Evolutionary conservation across 2,797 vertebrate species (phyloP), one percentile per base, ranked within the genome.

Genomic region (Melanotaenia trifasciata): DNA sequence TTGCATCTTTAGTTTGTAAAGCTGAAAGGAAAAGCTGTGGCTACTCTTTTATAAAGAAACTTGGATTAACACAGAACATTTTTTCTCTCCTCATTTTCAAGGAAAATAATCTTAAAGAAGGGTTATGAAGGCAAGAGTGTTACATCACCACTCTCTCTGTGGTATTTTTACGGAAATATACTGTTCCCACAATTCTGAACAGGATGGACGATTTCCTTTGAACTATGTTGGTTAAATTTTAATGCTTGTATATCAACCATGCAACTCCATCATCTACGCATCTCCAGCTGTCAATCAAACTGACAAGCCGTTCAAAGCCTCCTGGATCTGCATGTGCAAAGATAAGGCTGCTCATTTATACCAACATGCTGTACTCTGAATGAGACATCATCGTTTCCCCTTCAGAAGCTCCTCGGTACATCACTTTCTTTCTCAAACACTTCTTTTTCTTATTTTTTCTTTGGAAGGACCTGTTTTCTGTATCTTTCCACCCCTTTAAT

Each of bases 231-330:
- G 20, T 58, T 30, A 16, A 1, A 59, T 54, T 65, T 67, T n/a
- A 54, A 63, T 47, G 51, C 35, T n/a, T 53, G 4, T 24, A n/a
- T 33, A 58, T 68, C 65, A 58, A n/a, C 11, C 50, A 16, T 4
- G 13, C 24, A 22, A 47, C 62, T 65, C 78, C n/a, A 43, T 83
- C 54, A 64, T 79, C 64, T 11, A 13, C 58, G 61, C 45, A 65
- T 28, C 3, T 67, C 76, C 81, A 81, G 71, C 83, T 80, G 81
- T 78, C 89, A 56, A 18, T 88, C 84, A 76, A 8, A 5, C 16
- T 43, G 64, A 45, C 58, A 12, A 51, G 18, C 72, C 35, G 53
- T 22, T 58, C 47, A 43, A 70, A 35, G 56, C 56, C 9, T 78
- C 43, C 58, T 28, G 45, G 40, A 45, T 64, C 58, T 47, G 62